Evolutionary conservation across 2,888 invertebrate species (phyloP), one percentile per base, ranked within the genome.

Genomic region (Drosophila meridionalis): DNA sequence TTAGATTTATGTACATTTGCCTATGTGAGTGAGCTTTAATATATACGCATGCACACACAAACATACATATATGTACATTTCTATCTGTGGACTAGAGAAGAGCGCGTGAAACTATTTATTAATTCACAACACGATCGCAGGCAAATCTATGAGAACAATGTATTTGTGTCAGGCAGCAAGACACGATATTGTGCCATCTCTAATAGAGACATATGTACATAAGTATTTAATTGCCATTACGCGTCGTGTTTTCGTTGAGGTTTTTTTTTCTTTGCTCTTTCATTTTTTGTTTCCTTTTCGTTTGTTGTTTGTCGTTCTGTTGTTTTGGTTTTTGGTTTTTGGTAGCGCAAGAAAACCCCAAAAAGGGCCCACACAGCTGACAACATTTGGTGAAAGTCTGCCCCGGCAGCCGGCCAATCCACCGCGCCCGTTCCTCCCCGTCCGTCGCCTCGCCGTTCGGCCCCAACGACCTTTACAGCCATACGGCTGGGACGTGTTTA

Each of bases 301-400:
- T 76, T 64, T 48, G 50, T 59, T 59, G 62, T 72, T 80, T 83
- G 69, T 71, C 80, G 78, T 67, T 78, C 70, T 80, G 69, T 73
- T 82, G 78, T 69, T 78, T 73, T 80, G 68, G 57, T 69, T 79
- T 67, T 72, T 48, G 20, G 58, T 56, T 78, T 66, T 71, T 52
- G 42, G 53, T 56, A 62, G 55, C 63, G n/a, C 69, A 66, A 74
- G 55, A 61, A 47, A 62, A 65, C 61, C 30, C 34, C 40, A 56
- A 61, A 69, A 73, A 84, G 68, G 73, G 85, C 76, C 84, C 67
- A 66, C 76, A 82, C 85, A 85, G 87, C 85, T 85, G 84, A 84
- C 85, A 82, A 59, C 75, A 59, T 63, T 68, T 71, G 85, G 85
- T 85, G 85, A 85, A 85, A 85, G 85, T 87, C 71, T 70, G 76